Percentiles rank a stretch among this genome's conserved stretches.
phyloP scores from a whole-genome alignment of 2,113 vertebrate species.

The Paralichthys olivaceus region DNA sequence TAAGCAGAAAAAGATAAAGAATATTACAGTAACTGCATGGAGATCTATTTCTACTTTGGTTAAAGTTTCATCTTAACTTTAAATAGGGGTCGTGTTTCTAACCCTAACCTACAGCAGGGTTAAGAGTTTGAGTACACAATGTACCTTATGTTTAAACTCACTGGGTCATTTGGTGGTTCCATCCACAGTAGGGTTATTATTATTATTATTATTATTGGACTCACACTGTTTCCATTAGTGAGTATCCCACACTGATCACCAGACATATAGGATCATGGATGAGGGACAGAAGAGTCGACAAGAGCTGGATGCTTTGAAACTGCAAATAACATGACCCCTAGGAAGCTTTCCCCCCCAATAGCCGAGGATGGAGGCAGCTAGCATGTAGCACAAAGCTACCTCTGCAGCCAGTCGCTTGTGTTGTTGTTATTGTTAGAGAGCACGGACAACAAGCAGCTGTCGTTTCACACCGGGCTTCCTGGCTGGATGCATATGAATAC shows the following conservation, averaged over 20 bases:
- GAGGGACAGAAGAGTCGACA: background rate
- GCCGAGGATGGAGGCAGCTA: constrained; percentile 17
- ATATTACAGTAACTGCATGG: too few relatives aligned
- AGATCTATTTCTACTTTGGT: too few relatives aligned
- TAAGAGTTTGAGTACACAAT: too few relatives aligned
- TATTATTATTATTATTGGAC: background rate
- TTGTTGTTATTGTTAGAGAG: background rate
- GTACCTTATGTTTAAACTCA: background rate
- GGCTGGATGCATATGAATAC: background rate
- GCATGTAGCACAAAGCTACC: constrained; percentile 29
- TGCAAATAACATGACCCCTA: background rate
- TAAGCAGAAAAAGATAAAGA: too few relatives aligned
- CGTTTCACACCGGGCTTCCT: background rate
- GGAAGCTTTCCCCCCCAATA: background rate
- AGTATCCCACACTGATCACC: background rate
- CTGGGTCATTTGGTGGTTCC: background rate
- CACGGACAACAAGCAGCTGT: background rate
- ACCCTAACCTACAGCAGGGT: too few relatives aligned
- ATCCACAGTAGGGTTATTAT: background rate
- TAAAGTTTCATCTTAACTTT: too few relatives aligned
- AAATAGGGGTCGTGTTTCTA: too few relatives aligned
- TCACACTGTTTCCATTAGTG: background rate
- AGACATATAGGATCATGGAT: background rate
- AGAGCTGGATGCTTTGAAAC: background rate
- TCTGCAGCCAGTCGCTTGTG: background rate